A percentile compares a stretch with the other conserved stretches of the same genome.
Conservation (phyloP, 2,888 invertebrate species). For the Chaetogeoica ovagalla region DNA sequence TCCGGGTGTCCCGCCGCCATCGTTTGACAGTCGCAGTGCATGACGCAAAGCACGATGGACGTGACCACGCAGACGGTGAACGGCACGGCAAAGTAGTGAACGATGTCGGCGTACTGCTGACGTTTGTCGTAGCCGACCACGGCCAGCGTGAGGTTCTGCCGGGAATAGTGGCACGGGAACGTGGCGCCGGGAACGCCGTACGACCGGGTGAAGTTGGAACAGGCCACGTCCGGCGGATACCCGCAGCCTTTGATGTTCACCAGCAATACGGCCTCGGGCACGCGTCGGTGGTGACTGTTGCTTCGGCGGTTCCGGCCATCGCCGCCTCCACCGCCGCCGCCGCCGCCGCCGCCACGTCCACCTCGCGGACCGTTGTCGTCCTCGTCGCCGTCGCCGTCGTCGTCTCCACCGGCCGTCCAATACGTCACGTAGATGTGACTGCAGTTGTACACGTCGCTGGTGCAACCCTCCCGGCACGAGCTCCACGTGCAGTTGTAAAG, state of each 20-base stretch:
- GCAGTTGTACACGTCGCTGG: slow-evolving; percentile 74
- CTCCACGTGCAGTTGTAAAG: slow-evolving; percentile 80
- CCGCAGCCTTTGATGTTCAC: slow-evolving; percentile 85
- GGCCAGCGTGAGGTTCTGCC: slow-evolving; percentile 79
- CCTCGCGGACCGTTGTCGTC: slow-evolving; percentile 37
- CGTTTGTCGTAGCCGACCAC: slow-evolving; percentile 81
- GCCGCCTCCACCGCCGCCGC: slow-evolving; percentile 45
- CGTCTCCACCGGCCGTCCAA: slow-evolving; percentile 54
- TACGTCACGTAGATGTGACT: slow-evolving; percentile 67
- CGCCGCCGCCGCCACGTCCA: slow-evolving; percentile 59
- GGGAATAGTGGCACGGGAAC: slow-evolving; percentile 72
- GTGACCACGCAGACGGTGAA: slow-evolving; percentile 82
- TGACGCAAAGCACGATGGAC: slow-evolving; percentile 80
- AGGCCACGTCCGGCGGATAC: slow-evolving; percentile 76
- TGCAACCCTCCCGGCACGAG: slow-evolving; percentile 79
- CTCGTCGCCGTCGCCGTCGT: slow-evolving; percentile 54
- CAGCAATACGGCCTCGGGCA: slow-evolving; percentile 69
- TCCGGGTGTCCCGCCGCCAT: slow-evolving; percentile 63
- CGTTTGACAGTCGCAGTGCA: slow-evolving; percentile 80
- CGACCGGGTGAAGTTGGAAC: slow-evolving; percentile 73
- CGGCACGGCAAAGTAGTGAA: slow-evolving; percentile 81
- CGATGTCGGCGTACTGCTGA: slow-evolving; percentile 79
- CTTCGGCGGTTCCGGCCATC: slow-evolving; percentile 54
- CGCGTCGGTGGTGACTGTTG: slow-evolving; percentile 61
- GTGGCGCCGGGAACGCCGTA: slow-evolving; percentile 71